Conservation (phyloP, 2,888 invertebrate genomes). For the Heliconius sara region DNA sequence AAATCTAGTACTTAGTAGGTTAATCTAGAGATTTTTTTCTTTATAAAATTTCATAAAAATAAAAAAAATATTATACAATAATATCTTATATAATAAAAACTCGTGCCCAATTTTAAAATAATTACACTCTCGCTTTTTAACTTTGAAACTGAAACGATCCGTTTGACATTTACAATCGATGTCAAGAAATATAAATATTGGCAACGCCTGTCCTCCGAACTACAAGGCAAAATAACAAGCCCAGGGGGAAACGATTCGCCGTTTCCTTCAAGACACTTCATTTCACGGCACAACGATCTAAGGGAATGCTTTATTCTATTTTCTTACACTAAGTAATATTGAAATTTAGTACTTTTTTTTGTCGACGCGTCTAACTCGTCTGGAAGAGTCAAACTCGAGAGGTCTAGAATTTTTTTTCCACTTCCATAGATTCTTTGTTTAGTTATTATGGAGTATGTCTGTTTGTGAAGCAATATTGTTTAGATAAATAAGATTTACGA, state of each 20-base stretch:
- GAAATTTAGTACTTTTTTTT: background rate
- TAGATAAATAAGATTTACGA: too few species aligned
- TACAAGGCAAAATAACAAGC: slow-evolving; percentile 28
- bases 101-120: too few species aligned
- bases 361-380: background rate
- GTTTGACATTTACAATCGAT: background rate
- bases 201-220: slow-evolving; percentile 8
- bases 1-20: background rate
- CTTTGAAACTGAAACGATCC: background rate
- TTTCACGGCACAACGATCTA: slow-evolving; percentile 54
- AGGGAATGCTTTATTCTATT: slow-evolving; percentile 30
- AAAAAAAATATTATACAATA: too few species aligned
- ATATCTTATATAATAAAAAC: too few species aligned
- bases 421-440: background rate
- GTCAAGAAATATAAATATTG: slow-evolving; percentile 18
- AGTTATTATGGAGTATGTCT: background rate
- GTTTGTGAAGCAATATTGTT: background rate
- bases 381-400: background rate
- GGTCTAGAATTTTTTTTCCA: background rate
- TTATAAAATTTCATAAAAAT: too few species aligned
- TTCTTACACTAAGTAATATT: slow-evolving; percentile 28
- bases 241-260: slow-evolving; percentile 30
- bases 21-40: background rate
- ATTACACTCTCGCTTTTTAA: background rate
- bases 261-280: slow-evolving; percentile 50